phyloP scores from a whole-genome alignment of 92 coral and sea anemone species.

The Ricordea florida region DNA sequence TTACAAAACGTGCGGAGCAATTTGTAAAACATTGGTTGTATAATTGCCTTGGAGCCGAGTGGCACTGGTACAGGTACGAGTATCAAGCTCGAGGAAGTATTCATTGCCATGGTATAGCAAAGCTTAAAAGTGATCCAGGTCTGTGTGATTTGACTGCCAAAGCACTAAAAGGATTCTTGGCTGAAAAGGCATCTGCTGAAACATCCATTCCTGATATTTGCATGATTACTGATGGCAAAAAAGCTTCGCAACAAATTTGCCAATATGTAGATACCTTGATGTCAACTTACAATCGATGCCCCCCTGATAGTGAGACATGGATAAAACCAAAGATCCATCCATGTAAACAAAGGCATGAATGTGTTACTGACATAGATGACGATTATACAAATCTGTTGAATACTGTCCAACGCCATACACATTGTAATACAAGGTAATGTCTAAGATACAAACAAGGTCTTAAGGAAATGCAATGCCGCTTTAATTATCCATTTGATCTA shows the following conservation, averaged over 20 bases:
- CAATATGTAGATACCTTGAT: conserved; percentile 50
- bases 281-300: conserved; percentile 49
- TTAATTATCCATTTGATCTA: conserved; percentile 58
- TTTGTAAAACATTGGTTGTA: too few relatives aligned
- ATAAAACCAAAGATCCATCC: conserved; percentile 60
- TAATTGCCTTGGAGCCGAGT: too few relatives aligned
- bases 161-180: too few relatives aligned
- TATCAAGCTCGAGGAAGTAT: too few relatives aligned
- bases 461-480: conserved; percentile 50
- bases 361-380: conserved; percentile 30
- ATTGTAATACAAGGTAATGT: conserved; percentile 59
- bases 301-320: conserved; percentile 50
- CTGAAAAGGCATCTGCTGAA: too few relatives aligned
- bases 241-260: conserved; percentile 41
- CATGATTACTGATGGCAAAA: conserved; percentile 50
- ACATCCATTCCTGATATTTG: too few relatives aligned
- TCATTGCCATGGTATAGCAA: too few relatives aligned
- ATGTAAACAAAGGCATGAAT: conserved; percentile 39
- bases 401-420: conserved; percentile 61
- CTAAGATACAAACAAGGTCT: conserved; percentile 25
- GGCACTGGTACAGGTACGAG: too few relatives aligned
- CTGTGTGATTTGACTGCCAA: too few relatives aligned
- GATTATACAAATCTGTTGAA: conserved; percentile 40
- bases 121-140: too few relatives aligned
- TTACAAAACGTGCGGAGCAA: too few relatives aligned